Percentiles rank a stretch among this genome's conserved stretches.
These are phyloP conservation scores for Heliothis subflexa DNA, from an alignment of 1,140 invertebrate genomes.

Conservation along the genomic window DNA sequence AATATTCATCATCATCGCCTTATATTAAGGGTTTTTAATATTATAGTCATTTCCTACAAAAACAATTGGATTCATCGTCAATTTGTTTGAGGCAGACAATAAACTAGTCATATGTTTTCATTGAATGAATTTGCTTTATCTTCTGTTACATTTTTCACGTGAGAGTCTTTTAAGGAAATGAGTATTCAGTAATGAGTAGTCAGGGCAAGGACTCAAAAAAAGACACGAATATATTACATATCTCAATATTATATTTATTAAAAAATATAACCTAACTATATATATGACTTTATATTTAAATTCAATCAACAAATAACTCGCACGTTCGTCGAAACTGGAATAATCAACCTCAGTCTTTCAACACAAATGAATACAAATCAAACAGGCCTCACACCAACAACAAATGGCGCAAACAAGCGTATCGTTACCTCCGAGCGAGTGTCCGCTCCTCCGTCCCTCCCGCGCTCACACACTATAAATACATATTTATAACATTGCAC, in stretches of 20 bases:
- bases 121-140: too few species aligned
- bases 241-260: constrained; percentile 86
- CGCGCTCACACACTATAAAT: constrained; percentile 69
- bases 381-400: constrained; percentile 68
- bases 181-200: too few species aligned
- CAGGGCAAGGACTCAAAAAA: constrained; percentile 57
- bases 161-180: too few species aligned
- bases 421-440: constrained; percentile 49
- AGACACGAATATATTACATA: constrained; percentile 81
- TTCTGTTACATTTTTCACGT: too few species aligned
- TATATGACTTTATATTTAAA: constrained; percentile 86
- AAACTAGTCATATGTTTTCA: constrained; percentile 41
- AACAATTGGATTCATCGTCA: neutral
- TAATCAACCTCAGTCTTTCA: constrained; percentile 85
- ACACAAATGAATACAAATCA: constrained; percentile 78
- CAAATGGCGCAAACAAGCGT: constrained; percentile 67
- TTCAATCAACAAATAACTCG: constrained; percentile 86
- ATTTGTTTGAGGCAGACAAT: constrained; percentile 5
- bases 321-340: constrained; percentile 84
- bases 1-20: constrained; percentile 1
- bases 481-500: constrained; percentile 84
- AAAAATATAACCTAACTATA: constrained; percentile 86
- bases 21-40: constrained; percentile 32
- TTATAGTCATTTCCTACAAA: constrained; percentile 1
- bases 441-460: constrained; percentile 22